phyloP scores from a whole-genome alignment of 2,888 invertebrate genomes.

The Athalia circularis region DNA sequence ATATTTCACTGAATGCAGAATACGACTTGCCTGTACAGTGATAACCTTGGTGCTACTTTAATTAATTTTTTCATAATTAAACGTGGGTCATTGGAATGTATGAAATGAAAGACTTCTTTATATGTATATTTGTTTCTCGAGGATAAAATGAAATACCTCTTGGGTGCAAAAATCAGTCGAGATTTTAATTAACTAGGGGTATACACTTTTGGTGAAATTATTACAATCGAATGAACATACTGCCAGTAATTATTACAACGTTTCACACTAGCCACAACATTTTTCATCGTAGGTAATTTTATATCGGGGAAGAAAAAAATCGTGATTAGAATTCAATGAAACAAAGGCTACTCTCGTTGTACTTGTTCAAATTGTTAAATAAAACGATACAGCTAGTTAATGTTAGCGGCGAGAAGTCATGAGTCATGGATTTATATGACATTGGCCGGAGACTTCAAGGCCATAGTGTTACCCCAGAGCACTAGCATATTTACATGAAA shows the following conservation, averaged over 20 bases:
- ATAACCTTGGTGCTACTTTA: background rate
- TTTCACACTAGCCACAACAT: constrained; percentile 9
- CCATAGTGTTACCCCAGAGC: constrained; percentile 6
- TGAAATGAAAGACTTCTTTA: background rate
- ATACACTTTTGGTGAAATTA: constrained; percentile 32
- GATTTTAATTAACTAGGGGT: constrained; percentile 34
- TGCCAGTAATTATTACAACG: constrained; percentile 20
- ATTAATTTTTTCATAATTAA: background rate
- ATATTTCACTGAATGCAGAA: background rate
- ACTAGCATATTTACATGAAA: constrained; percentile 30
- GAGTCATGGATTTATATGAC: constrained; percentile 30
- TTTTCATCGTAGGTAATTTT: background rate
- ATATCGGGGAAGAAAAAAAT: background rate
- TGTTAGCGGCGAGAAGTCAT: constrained; percentile 23
- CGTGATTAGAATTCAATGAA: background rate
- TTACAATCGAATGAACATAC: constrained; percentile 25
- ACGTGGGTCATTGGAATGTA: background rate
- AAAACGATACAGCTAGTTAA: constrained; percentile 4
- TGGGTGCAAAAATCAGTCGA: constrained; percentile 30
- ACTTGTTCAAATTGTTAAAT: constrained; percentile 1
- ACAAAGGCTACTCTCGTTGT: background rate
- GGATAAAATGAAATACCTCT: constrained; percentile 6
- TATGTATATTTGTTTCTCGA: background rate
- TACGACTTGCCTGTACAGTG: background rate
- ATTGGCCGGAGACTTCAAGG: background rate